These are phyloP conservation scores for Lucilia cuprina DNA, from an alignment of 1,140 invertebrate genomes.

Conservation along the genomic window DNA sequence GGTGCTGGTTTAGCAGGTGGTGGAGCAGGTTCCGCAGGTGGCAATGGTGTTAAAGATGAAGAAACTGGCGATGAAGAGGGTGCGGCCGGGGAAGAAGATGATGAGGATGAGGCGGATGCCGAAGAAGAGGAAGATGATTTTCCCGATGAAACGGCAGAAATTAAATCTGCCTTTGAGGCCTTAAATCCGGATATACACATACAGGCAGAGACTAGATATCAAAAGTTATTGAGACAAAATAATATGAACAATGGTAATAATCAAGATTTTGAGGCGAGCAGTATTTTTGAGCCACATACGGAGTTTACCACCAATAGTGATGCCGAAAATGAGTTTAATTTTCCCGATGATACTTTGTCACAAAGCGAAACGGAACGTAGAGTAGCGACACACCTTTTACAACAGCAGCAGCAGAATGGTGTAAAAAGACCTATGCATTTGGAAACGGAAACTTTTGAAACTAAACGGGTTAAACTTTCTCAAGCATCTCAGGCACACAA, in stretches of 20 bases:
- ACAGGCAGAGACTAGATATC: conserved; percentile 4
- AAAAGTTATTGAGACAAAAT: background rate
- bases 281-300: background rate
- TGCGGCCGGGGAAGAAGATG: background rate
- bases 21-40: too few relatives aligned
- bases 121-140: background rate
- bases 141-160: background rate
- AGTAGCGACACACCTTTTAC: background rate
- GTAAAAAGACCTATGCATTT: conserved; percentile 22
- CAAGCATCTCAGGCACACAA: background rate
- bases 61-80: background rate
- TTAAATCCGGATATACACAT: conserved; percentile 19
- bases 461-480: background rate
- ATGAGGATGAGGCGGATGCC: background rate
- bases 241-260: background rate
- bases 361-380: background rate
- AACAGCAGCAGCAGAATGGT: background rate
- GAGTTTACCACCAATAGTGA: conserved; percentile 7
- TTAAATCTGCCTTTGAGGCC: conserved; percentile 20
- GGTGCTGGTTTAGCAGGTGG: background rate
- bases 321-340: conserved; percentile 1
- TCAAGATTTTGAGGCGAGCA: background rate
- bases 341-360: background rate
- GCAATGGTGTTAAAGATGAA: background rate
- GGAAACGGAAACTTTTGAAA: conserved; percentile 10